These are phyloP conservation scores for Coluber constrictor DNA, from an alignment of 2,797 vertebrate genomes.

Conservation along the genomic window DNA sequence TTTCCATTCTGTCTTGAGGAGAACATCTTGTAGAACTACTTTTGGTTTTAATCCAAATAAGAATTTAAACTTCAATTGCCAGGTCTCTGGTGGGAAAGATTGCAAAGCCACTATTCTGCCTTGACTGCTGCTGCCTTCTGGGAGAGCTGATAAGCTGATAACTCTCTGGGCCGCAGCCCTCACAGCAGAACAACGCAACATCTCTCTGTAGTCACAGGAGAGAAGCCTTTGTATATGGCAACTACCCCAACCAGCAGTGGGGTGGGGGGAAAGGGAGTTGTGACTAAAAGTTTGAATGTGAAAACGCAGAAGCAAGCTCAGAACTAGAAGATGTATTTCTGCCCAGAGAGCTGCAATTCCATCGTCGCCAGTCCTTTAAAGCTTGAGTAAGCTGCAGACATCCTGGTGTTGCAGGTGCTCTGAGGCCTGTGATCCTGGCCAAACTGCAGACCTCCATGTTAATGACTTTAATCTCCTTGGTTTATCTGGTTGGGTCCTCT, in stretches of 20 bases:
- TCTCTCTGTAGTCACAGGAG: no score
- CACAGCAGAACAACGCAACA: background rate
- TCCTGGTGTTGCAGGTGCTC: background rate
- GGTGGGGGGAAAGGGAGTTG: no score
- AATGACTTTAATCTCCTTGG: background rate
- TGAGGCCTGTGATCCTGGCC: background rate
- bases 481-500: background rate
- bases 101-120: background rate
- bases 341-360: background rate
- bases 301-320: background rate
- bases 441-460: background rate
- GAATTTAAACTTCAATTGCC: conserved; percentile 14
- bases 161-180: background rate
- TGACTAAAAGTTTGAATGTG: background rate
- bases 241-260: background rate
- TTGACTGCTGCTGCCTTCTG: background rate
- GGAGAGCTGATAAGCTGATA: background rate
- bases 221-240: background rate
- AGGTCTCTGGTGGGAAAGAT: conserved; percentile 7
- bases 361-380: background rate
- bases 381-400: background rate
- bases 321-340: background rate
- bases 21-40: background rate
- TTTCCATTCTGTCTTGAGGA: background rate
- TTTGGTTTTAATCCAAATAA: background rate